Conservation (phyloP, 2,113 vertebrate genomes). For the Bos indicus region DNA sequence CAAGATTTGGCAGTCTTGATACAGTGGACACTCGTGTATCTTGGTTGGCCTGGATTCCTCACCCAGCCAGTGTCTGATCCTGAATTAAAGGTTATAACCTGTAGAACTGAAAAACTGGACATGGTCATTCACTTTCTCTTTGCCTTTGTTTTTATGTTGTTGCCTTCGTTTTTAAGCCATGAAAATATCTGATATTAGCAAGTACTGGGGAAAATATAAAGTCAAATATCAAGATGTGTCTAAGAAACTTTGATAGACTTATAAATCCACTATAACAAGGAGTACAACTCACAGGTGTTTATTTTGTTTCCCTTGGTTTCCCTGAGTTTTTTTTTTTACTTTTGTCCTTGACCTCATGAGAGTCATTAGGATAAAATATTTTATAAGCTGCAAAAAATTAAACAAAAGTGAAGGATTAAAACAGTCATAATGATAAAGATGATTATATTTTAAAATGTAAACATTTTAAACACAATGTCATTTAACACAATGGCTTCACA, state of each 20-base stretch:
- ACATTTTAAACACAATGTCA: neutral
- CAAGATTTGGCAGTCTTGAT: neutral
- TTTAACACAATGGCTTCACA: neutral
- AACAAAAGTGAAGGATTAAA: neutral
- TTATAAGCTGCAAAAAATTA: neutral
- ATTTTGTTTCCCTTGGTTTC: neutral
- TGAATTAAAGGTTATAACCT: neutral
- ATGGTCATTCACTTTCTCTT: neutral
- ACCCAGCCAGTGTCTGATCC: neutral
- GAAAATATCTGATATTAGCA: neutral
- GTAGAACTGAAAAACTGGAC: neutral
- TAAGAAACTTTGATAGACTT: neutral
- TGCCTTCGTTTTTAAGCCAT: neutral
- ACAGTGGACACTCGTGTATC: fast-evolving
- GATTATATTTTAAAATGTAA: neutral
- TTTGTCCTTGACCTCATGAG: neutral
- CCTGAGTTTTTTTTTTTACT: neutral
- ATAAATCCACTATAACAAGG: neutral
- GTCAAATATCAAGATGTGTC: neutral
- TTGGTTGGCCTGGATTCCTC: neutral
- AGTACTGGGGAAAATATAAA: neutral
- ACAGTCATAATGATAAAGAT: neutral
- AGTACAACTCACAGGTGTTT: neutral
- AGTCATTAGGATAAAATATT: neutral
- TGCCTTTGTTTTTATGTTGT: neutral